These are phyloP conservation scores for Galeruca laticollis DNA, from an alignment of 2,888 invertebrate genomes.

Conservation along the genomic window DNA sequence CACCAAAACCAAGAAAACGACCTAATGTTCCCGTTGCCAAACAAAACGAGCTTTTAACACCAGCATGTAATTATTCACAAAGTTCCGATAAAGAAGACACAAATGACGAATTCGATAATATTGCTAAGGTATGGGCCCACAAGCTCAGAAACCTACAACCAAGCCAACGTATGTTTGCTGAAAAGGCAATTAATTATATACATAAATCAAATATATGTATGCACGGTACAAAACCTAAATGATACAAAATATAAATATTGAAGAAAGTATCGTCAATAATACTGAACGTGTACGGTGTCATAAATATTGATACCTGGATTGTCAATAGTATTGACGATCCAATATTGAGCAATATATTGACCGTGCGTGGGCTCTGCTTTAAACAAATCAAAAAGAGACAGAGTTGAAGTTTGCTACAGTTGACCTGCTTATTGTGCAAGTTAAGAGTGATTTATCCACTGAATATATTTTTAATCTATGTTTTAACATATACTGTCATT, in stretches of 20 bases:
- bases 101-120: no score
- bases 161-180: slow-evolving; percentile 30
- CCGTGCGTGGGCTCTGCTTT: not conserved
- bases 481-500: no score
- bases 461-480: no score
- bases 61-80: no score
- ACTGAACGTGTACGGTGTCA: no score
- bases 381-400: no score
- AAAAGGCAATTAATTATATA: slow-evolving; percentile 33
- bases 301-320: slow-evolving; percentile 13
- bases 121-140: slow-evolving; percentile 30
- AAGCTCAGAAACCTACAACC: slow-evolving; percentile 33
- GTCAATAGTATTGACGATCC: slow-evolving; percentile 15
- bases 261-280: no score
- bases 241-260: not conserved
- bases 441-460: no score
- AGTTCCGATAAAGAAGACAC: no score
- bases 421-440: no score
- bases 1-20: slow-evolving; percentile 19
- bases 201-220: not conserved
- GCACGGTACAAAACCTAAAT: slow-evolving; percentile 10
- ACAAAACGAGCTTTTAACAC: slow-evolving; percentile 20
- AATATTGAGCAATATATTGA: slow-evolving; percentile 8
- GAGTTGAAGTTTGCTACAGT: no score
- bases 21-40: slow-evolving; percentile 21